These are phyloP conservation scores for Takifugu rubripes DNA, from an alignment of 2,797 vertebrate species.

Conservation along the genomic window DNA sequence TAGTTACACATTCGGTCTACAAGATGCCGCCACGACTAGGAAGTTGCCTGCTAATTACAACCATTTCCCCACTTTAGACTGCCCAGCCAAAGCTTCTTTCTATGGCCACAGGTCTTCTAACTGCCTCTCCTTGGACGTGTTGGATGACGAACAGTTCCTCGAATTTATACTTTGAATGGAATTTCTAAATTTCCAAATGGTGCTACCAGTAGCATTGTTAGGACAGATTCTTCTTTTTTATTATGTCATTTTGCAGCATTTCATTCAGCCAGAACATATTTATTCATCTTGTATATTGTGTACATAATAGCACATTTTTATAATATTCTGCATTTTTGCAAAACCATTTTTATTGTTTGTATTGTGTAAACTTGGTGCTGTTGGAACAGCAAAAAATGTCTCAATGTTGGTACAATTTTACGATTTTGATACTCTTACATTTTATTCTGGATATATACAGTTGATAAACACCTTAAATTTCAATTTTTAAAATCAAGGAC, in stretches of 20 bases:
- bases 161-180: conserved; percentile 73
- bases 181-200: neutral
- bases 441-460: neutral
- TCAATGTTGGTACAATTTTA: conserved; percentile 2
- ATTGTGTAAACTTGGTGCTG: conserved; percentile 21
- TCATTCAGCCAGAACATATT: conserved; percentile 57
- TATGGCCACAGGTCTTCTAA: conserved; percentile 78
- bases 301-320: conserved; percentile 61
- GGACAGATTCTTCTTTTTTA: conserved; percentile 9
- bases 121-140: conserved; percentile 79
- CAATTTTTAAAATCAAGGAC: conserved; percentile 10
- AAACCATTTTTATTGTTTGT: conserved; percentile 25
- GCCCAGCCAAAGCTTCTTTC: conserved; percentile 78
- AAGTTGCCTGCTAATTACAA: conserved; percentile 54
- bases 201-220: too few species aligned
- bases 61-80: conserved; percentile 70
- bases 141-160: conserved; percentile 77
- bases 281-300: conserved; percentile 68
- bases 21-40: conserved; percentile 62
- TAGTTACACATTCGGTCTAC: conserved; percentile 79
- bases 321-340: conserved; percentile 31
- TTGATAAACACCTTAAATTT: neutral
- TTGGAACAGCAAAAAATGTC: conserved; percentile 18
- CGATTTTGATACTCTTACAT: conserved; percentile 7
- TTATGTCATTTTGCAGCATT: conserved; percentile 7